These are phyloP conservation scores for Flexamia atlantica DNA, from an alignment of 2,888 invertebrate genomes.

Conservation along the genomic window DNA sequence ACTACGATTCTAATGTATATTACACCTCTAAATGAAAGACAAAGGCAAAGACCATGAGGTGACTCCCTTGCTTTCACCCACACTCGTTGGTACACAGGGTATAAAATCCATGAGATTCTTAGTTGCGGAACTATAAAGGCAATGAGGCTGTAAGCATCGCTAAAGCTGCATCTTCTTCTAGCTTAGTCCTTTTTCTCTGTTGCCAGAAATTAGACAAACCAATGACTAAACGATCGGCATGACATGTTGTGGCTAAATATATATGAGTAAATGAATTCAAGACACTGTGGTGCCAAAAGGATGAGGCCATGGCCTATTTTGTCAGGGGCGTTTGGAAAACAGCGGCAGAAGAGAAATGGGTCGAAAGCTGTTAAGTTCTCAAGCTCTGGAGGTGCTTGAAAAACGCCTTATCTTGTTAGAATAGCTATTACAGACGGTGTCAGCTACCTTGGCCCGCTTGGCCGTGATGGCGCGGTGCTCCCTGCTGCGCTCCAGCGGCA, in stretches of 20 bases:
- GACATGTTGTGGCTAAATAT: conserved; percentile 23
- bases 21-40: too few relatives aligned
- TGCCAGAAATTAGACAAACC: neutral
- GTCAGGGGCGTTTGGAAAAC: conserved; percentile 5
- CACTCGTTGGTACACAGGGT: too few relatives aligned
- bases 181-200: too few relatives aligned
- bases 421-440: too few relatives aligned
- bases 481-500: conserved; percentile 55
- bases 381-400: neutral
- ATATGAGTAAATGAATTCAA: conserved; percentile 20
- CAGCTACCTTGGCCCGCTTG: conserved; percentile 91
- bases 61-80: too few relatives aligned
- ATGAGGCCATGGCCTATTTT: neutral
- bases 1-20: too few relatives aligned
- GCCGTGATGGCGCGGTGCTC: conserved; percentile 77
- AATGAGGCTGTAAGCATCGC: too few relatives aligned
- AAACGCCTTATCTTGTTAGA: too few relatives aligned
- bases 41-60: too few relatives aligned
- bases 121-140: too few relatives aligned
- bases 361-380: neutral
- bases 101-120: too few relatives aligned
- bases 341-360: neutral
- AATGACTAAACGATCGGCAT: neutral
- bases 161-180: too few relatives aligned
- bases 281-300: neutral